These are phyloP conservation scores for Oreochromis mossambicus DNA, from an alignment of 2,797 vertebrate species.

Conservation along the genomic window DNA sequence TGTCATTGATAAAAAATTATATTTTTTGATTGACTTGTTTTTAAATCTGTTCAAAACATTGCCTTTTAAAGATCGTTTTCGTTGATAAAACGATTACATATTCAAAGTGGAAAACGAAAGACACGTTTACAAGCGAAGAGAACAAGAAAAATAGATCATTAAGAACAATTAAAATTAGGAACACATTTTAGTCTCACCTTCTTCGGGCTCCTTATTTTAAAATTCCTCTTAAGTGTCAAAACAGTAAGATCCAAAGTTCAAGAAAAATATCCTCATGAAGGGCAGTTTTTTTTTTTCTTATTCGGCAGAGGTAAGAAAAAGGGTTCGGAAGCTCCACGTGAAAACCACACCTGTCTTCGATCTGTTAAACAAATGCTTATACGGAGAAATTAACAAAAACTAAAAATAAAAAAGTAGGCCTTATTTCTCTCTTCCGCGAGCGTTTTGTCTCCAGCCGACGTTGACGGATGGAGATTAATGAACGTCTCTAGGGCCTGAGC, in stretches of 20 bases:
- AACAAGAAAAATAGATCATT: background rate
- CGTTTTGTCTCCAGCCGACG: slow-evolving; percentile 67
- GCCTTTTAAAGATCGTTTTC: background rate
- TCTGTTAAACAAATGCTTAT: background rate
- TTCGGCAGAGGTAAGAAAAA: background rate
- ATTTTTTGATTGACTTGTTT: background rate
- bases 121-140: background rate
- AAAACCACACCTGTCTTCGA: background rate
- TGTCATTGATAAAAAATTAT: background rate
- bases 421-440: background rate
- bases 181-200: slow-evolving; percentile 41
- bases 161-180: background rate
- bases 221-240: slow-evolving; percentile 14
- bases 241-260: slow-evolving; percentile 15
- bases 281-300: background rate
- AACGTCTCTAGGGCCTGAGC: slow-evolving; percentile 79
- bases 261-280: slow-evolving; percentile 61
- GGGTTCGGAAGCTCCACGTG: background rate
- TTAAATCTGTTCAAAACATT: background rate
- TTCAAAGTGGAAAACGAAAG: fast-evolving
- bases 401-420: background rate
- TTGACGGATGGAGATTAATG: slow-evolving; percentile 86
- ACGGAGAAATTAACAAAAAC: background rate
- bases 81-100: background rate
- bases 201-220: background rate